phyloP scores from a whole-genome alignment of 1,140 invertebrate species.

The Macrostomum lignano region DNA sequence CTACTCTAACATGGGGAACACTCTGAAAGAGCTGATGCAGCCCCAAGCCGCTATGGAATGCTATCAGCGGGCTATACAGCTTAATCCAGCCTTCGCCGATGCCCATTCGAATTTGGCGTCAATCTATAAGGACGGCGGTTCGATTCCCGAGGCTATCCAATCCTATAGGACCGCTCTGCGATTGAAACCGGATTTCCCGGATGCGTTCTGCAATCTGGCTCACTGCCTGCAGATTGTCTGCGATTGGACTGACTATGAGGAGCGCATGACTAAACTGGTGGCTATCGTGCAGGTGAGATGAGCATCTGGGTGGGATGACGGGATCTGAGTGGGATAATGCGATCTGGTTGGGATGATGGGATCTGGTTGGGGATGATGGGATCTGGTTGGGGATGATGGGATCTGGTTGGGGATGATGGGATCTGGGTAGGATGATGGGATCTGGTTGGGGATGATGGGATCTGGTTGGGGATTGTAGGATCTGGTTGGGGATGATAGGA shows the following conservation, averaged over 20 bases:
- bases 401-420: too few relatives aligned
- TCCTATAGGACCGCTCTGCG: conserved; percentile 79
- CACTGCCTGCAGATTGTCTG: conserved; percentile 79
- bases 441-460: too few relatives aligned
- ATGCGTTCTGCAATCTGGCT: conserved; percentile 92
- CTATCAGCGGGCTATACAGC: conserved; percentile 84
- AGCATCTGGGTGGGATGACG: too few relatives aligned
- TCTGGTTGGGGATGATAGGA: too few relatives aligned
- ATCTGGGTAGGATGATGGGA: too few relatives aligned
- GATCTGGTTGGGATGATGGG: too few relatives aligned
- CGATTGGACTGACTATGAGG: conserved; percentile 87
- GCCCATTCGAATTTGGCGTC: conserved; percentile 92
- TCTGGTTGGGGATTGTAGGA: too few relatives aligned
- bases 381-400: too few relatives aligned
- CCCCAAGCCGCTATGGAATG: conserved; percentile 74
- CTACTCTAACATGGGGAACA: conserved; percentile 97
- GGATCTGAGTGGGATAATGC: too few relatives aligned
- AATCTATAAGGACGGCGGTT: conserved; percentile 88
- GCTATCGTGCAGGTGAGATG: conserved; percentile 80
- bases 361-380: too few relatives aligned
- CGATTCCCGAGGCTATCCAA: conserved; percentile 83
- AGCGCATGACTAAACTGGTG: conserved; percentile 74
- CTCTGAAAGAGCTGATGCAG: conserved; percentile 92
- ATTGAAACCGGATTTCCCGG: conserved; percentile 88
- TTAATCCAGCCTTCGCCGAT: conserved; percentile 89